Evolutionary conservation across 1,140 invertebrate species (phyloP).

Genomic region (Hetaerina americana): DNA sequence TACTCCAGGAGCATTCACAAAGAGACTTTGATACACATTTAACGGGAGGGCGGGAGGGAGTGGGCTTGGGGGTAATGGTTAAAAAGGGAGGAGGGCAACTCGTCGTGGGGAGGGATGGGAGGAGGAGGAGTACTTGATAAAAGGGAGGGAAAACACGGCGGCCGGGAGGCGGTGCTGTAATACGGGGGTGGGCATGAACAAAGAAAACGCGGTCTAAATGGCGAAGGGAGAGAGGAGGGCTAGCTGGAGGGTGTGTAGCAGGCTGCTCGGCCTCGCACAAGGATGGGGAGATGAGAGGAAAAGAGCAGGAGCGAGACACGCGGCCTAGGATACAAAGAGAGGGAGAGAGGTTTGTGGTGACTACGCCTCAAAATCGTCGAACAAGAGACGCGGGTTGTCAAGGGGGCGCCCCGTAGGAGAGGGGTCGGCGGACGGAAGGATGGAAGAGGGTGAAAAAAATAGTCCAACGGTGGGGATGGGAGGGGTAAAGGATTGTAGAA

Average conservation of each 20-base stretch:
- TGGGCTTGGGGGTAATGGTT: background rate
- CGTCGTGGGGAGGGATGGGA: background rate
- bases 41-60: background rate
- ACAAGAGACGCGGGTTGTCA: background rate
- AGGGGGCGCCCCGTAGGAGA: background rate
- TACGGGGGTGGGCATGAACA: background rate
- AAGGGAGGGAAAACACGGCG: background rate
- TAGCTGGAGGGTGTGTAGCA: background rate
- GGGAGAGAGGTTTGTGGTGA: background rate
- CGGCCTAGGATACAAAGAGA: no score
- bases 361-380: background rate
- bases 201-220: background rate
- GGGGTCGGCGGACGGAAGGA: no score
- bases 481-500: background rate
- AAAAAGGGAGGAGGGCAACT: slow-evolving; percentile 1
- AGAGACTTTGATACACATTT: background rate
- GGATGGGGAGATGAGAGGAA: no score
- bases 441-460: no score
- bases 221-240: background rate
- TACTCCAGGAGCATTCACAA: background rate
- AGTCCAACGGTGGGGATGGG: background rate
- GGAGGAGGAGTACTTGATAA: no score
- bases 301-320: no score
- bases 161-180: slow-evolving; percentile 1
- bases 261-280: no score